Base-by-base conservation (phyloP, 2,113 vertebrate genomes). In the Eurystomus gularis region DNA sequence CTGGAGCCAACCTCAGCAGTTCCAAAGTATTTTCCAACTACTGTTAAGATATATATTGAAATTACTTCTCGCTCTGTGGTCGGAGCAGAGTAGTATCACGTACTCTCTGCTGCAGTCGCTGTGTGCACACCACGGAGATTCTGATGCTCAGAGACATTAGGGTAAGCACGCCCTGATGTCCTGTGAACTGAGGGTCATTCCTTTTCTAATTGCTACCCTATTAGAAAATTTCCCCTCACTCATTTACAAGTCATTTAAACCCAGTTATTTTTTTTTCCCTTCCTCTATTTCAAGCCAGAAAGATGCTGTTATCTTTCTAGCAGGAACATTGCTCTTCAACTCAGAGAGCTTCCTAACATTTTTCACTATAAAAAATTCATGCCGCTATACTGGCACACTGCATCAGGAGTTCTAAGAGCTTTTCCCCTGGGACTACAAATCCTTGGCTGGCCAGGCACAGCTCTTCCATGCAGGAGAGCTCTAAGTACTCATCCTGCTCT, bases 141-240 rank as follows among this genome's bases (percentile, higher is more conserved):
- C 44, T 55, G 60, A 21, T 20, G 15, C 46, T 61, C 39, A 17
- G 19, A 33, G 21, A 18, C 37, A 4, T 3, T 3, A 24, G 37
- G 26, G 4, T 16, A 5, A 39, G 16, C 1, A 2, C 10, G 71
- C 4, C 14, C 72, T 57, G 3, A 11, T 1, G 23, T 23, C 31
- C 61, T 11, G 28, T 19, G 51, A 84, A 12, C 42, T 17, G 20
- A 35, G 4, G 13, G 19, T 16, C 35, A 49, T 26, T 21, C 5
- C 19, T 79, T 51, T 66, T 5, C 52, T 48, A 12, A 10, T 80
- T 92, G 44, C n/a, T 13, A n/a, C 13, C n/a, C 35, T 21, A 40
- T 10, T 8, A 31, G 35, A 48, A 42, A 42, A 15, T 26, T 7
- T 10, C 7, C 14, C 11, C 11, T 44, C 2, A 0, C 13, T 39